Evolutionary conservation across 1,140 invertebrate genomes (phyloP).

Genomic region (Colletes latitarsis): DNA sequence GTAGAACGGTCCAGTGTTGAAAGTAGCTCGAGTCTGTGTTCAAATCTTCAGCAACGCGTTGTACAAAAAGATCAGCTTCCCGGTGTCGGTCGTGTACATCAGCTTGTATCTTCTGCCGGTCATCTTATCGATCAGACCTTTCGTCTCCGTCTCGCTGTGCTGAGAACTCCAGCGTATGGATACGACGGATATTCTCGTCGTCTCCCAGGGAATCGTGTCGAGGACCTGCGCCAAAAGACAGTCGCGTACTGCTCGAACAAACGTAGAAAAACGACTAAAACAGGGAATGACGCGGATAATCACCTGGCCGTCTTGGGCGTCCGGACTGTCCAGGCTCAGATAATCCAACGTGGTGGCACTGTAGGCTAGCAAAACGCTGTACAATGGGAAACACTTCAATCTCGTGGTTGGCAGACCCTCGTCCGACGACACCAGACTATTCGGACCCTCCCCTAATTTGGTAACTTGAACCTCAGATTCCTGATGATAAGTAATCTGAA

Average conservation of each 20-base stretch:
- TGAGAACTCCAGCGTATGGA: slow-evolving; percentile 77
- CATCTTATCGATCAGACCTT: slow-evolving; percentile 75
- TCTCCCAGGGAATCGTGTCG: slow-evolving; percentile 79
- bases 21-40: slow-evolving; percentile 44
- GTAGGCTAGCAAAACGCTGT: slow-evolving; percentile 89
- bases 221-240: slow-evolving; percentile 69
- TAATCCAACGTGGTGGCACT: slow-evolving; percentile 87
- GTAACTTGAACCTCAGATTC: slow-evolving; percentile 83
- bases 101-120: slow-evolving; percentile 72
- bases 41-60: slow-evolving; percentile 74
- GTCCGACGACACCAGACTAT: slow-evolving; percentile 79
- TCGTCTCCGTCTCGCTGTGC: slow-evolving; percentile 73
- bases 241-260: neutral
- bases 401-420: slow-evolving; percentile 82
- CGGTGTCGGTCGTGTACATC: slow-evolving; percentile 66
- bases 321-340: slow-evolving; percentile 85
- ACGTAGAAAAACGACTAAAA: neutral
- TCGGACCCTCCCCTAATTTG: slow-evolving; percentile 82
- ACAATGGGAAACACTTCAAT: slow-evolving; percentile 92
- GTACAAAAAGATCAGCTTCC: slow-evolving; percentile 77
- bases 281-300: neutral
- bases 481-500: slow-evolving; percentile 84
- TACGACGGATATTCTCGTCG: slow-evolving; percentile 76
- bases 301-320: slow-evolving; percentile 73
- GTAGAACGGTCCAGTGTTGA: slow-evolving; percentile 22